Conservation (phyloP, 2,113 vertebrate genomes). For the Oenanthe oenanthe region DNA sequence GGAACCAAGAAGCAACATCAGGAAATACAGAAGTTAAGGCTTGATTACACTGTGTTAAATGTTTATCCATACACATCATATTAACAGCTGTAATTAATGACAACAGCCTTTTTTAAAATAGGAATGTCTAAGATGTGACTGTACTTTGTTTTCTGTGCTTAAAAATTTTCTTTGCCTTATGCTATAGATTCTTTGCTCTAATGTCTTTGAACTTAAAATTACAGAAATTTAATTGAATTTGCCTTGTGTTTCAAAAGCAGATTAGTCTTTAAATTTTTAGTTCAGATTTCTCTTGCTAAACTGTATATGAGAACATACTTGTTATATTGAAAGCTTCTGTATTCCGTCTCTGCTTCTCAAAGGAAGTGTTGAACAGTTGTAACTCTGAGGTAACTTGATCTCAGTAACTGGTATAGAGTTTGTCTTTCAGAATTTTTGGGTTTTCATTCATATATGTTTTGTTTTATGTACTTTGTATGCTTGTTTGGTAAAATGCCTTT, state of each 20-base stretch:
- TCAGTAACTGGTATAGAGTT: not conserved
- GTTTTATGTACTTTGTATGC: not conserved
- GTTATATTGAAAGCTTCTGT: conserved; percentile 34
- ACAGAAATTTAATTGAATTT: conserved; percentile 30
- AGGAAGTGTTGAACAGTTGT: not conserved
- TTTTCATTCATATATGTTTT: not conserved
- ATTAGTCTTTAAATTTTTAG: conserved; percentile 29
- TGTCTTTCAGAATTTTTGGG: not conserved
- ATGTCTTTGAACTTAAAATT: conserved; percentile 28
- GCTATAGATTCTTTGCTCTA: not conserved
- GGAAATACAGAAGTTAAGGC: conserved; percentile 53
- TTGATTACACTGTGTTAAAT: conserved; percentile 49
- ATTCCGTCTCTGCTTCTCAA: conserved; percentile 8
- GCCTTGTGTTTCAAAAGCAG: not conserved
- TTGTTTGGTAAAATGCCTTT: not conserved
- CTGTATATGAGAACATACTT: not conserved
- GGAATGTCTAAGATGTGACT: not conserved
- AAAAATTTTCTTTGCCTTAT: not conserved
- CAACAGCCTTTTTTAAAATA: not conserved
- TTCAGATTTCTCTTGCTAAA: not conserved
- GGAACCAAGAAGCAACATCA: not conserved
- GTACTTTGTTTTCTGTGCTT: not conserved
- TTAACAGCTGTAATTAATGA: not conserved
- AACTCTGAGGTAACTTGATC: not conserved
- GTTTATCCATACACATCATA: not conserved